phyloP scores from a whole-genome alignment of 2,888 invertebrate genomes.

The Colletes collaris region DNA sequence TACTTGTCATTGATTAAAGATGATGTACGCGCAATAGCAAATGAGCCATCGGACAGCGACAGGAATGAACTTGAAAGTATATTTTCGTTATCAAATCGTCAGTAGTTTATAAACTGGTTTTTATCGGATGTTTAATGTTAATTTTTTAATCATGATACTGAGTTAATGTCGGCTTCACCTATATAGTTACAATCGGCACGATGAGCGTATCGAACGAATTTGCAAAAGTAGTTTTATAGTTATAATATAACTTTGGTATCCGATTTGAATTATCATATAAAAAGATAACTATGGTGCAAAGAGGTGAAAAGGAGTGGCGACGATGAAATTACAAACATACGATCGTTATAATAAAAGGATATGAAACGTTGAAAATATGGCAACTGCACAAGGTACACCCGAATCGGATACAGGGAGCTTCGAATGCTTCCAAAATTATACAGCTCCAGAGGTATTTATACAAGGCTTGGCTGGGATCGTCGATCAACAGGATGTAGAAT shows the following conservation, averaged over 20 bases:
- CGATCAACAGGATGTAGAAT: constrained; percentile 94
- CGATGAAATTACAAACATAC: not conserved
- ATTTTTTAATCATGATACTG: not conserved
- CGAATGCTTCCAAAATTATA: constrained; percentile 95
- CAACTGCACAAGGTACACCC: constrained; percentile 82
- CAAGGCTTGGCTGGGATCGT: constrained; percentile 96
- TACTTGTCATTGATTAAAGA: constrained; percentile 4
- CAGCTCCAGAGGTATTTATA: constrained; percentile 96
- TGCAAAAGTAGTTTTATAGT: no score
- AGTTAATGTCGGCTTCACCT: not conserved
- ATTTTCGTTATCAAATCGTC: no score
- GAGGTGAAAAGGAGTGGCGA: not conserved
- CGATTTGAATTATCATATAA: not conserved
- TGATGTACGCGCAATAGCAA: constrained; percentile 3
- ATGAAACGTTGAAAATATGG: constrained; percentile 68
- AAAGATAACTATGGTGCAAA: not conserved
- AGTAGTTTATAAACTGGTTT: not conserved
- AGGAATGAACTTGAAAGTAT: not conserved
- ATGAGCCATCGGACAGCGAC: not conserved
- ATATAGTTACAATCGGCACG: not conserved
- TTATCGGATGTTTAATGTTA: not conserved
- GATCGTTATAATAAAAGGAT: not conserved
- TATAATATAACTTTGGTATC: no score
- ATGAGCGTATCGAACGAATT: not conserved
- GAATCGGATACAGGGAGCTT: constrained; percentile 87